Conservation (phyloP, 92 coral and sea anemone species). For the Epizoanthus fatuus region DNA sequence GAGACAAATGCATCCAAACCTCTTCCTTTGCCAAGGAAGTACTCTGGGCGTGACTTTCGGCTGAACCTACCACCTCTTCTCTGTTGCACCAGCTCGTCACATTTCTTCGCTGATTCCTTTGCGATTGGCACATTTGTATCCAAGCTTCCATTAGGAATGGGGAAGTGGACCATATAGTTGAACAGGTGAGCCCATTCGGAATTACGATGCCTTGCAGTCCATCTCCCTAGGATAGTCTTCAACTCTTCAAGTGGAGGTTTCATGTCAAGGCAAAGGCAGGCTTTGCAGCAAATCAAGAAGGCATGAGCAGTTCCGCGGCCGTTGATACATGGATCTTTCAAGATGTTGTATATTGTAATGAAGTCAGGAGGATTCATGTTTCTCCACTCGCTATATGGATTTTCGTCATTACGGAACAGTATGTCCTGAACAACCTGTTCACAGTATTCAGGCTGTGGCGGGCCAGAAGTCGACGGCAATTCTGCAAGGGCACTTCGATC, state of each 20-base stretch:
- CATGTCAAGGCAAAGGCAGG: conserved; percentile 55
- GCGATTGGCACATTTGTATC: conserved; percentile 46
- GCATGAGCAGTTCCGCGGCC: conserved; percentile 52
- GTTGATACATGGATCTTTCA: conserved; percentile 39
- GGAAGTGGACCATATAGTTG: conserved; percentile 77
- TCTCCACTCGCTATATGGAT: conserved; percentile 69
- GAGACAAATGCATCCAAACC: conserved; percentile 62
- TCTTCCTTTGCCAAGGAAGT: conserved; percentile 72
- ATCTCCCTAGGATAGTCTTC: conserved; percentile 27
- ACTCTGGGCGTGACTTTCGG: conserved; percentile 76
- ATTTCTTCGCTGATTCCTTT: conserved; percentile 54
- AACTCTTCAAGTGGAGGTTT: conserved; percentile 66
- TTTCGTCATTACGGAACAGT: conserved; percentile 64
- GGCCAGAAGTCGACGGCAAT: neutral
- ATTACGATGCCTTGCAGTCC: conserved; percentile 47
- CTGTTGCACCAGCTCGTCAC: conserved; percentile 44
- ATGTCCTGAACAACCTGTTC: conserved; percentile 71
- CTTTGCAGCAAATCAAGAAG: conserved; percentile 68
- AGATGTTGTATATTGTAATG: conserved; percentile 27
- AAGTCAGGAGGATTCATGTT: conserved; percentile 20
- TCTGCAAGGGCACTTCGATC: conserved; percentile 55
- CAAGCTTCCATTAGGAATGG: conserved; percentile 67
- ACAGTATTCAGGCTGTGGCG: conserved; percentile 34
- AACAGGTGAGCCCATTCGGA: conserved; percentile 78
- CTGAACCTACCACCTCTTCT: conserved; percentile 16